Base-by-base conservation (phyloP, 2,888 invertebrate species). In the Drosophila prostipennis region DNA sequence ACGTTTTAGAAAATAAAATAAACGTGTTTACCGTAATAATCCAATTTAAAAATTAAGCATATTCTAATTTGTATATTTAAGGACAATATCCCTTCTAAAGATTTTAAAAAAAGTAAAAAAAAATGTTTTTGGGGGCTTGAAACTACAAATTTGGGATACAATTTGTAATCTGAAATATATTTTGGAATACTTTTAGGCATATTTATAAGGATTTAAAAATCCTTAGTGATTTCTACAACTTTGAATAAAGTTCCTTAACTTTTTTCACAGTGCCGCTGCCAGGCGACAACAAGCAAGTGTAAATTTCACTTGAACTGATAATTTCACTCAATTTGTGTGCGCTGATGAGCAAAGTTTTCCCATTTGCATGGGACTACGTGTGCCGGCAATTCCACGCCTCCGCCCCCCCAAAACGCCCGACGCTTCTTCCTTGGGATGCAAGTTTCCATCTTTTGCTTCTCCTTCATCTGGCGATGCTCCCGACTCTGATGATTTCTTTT, bases 291-390 rank as follows among this genome's bases (percentile, higher is more conserved):
- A 81, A 72, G 77, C 83, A 86, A 86, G 88, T 83, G 82, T 84
- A 84, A 84, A 89, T 87, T 88, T 84, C 84, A 87, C 89, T 84
- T 84, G 82, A 84, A 84, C 89, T 84, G 84, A 87, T 84, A 84
- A 84, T 89, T 84, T 84, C 72, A 84, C 84, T 89, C 84, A 84
- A 84, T 88, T 84, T 84, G 85, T 79, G 84, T 73, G 84, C 89
- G 69, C 85, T 88, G 89, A 84, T 84, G 84, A 84, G 87, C 84
- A 84, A 84, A 84, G 89, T 84, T 84, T 84, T 84, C 84, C 87
- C 84, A 84, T 84, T 84, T 84, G 85, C 89, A 81, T 87, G 75
- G 26, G 77, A 74, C 87, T 74, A 88, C 88, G 87, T 86, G 83
- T 70, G 83, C 78, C 68, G 26, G 10, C 46, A 34, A 16, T 46